A percentile compares a stretch with the other conserved stretches of the same genome.
These are phyloP conservation scores for Hippasteria phrygiana DNA, from an alignment of 53 echinoderm and acorn worm species.

Conservation along the genomic window DNA sequence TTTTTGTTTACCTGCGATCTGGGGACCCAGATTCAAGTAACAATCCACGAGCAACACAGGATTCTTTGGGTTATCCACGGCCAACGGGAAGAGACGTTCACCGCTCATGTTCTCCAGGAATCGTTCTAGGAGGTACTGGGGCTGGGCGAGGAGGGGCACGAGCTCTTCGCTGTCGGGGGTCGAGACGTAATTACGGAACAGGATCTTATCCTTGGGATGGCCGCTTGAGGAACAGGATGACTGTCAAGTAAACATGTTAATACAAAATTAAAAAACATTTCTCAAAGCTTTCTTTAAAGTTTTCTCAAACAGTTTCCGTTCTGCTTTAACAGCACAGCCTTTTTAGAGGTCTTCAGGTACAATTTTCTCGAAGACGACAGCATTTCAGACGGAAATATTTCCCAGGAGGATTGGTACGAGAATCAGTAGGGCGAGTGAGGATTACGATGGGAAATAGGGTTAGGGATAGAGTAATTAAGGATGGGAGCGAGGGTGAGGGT, in stretches of 20 bases:
- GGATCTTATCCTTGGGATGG: constrained; percentile 47
- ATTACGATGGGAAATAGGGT: no score
- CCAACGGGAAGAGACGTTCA: constrained; percentile 79
- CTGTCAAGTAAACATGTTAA: not conserved
- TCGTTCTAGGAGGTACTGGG: constrained; percentile 92
- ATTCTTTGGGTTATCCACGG: constrained; percentile 68
- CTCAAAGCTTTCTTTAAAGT: no score
- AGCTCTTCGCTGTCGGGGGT: constrained; percentile 91
- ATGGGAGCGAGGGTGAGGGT: no score
- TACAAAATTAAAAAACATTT: not conserved
- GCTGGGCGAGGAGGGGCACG: constrained; percentile 76
- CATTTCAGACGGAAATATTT: no score
- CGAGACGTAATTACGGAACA: constrained; percentile 72
- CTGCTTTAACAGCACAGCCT: no score
- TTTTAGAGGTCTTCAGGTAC: no score
- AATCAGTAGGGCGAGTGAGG: no score
- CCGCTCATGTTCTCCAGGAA: constrained; percentile 80
- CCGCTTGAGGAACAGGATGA: not conserved
- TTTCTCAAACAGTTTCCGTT: no score
- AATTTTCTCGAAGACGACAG: no score
- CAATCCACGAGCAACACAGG: constrained; percentile 88
- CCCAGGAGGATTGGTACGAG: no score
- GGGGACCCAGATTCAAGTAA: constrained; percentile 84
- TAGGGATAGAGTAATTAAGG: no score
- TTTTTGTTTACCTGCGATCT: constrained; percentile 78